Conservation (phyloP, 2,797 vertebrate species). For the Champsocephalus gunnari region DNA sequence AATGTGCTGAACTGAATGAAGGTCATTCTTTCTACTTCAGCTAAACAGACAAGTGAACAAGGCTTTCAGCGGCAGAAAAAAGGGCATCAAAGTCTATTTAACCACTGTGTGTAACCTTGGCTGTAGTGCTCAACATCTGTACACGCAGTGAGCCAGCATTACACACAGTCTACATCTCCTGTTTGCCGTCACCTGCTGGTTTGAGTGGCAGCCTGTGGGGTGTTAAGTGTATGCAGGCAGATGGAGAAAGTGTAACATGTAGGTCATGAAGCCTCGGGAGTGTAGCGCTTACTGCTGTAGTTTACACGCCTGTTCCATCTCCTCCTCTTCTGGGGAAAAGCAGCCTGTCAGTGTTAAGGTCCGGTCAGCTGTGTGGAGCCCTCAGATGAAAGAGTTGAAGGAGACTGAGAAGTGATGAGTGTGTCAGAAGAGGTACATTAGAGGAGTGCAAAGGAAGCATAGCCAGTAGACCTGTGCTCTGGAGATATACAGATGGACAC, state of each 20-base stretch:
- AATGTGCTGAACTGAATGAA: slow-evolving; percentile 32
- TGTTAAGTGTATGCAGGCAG: slow-evolving; percentile 67
- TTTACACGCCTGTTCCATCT: slow-evolving; percentile 54
- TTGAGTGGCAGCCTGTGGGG: slow-evolving; percentile 73
- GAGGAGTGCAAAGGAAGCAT: neutral
- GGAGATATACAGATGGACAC: neutral
- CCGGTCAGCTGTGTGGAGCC: slow-evolving; percentile 37
- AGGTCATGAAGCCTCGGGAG: slow-evolving; percentile 71
- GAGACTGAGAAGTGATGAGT: slow-evolving; percentile 2
- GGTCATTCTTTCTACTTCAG: slow-evolving; percentile 45
- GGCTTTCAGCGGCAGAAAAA: slow-evolving; percentile 36
- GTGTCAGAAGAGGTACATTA: slow-evolving; percentile 10
- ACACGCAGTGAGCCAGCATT: slow-evolving; percentile 35
- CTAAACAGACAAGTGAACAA: slow-evolving; percentile 32
- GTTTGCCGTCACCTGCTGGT: slow-evolving; percentile 66
- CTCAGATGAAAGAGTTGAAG: slow-evolving; percentile 23
- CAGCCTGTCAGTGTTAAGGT: slow-evolving; percentile 30
- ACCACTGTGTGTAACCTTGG: slow-evolving; percentile 59
- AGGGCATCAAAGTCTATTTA: slow-evolving; percentile 48
- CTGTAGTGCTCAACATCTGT: slow-evolving; percentile 53
- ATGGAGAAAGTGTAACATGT: slow-evolving; percentile 74
- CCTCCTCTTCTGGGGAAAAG: slow-evolving; percentile 54
- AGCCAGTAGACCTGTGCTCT: neutral
- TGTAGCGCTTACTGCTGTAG: slow-evolving; percentile 46
- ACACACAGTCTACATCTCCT: slow-evolving; percentile 36